Evolutionary conservation across 2,113 vertebrate species (phyloP).

Genomic region (Ciconia stormi): DNA sequence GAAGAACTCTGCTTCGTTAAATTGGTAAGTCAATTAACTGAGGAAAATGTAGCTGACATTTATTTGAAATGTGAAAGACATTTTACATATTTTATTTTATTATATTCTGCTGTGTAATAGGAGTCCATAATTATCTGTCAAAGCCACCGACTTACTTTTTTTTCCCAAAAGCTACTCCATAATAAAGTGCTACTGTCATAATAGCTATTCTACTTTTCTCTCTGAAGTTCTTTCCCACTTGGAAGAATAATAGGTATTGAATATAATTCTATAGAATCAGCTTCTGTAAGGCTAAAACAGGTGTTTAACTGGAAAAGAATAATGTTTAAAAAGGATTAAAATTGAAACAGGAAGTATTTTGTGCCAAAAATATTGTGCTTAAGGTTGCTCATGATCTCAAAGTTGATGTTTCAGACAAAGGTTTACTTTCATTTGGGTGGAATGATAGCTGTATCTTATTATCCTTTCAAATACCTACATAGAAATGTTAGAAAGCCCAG

Average conservation of each 20-base stretch:
- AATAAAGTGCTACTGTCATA: conserved; percentile 12
- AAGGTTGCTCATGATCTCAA: background rate
- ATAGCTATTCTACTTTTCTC: conserved; percentile 1
- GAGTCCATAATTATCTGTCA: conserved; percentile 57
- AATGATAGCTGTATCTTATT: conserved; percentile 66
- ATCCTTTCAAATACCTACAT: conserved; percentile 69
- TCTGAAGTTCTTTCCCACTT: conserved; percentile 42
- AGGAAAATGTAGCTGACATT: background rate
- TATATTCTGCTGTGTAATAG: conserved; percentile 33
- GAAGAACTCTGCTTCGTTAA: background rate
- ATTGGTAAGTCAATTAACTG: background rate
- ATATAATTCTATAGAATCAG: conserved; percentile 29
- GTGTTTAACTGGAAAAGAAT: conserved; percentile 60
- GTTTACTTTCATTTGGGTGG: conserved; percentile 59
- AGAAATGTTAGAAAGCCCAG: conserved; percentile 65
- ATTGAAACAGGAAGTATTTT: conserved; percentile 53
- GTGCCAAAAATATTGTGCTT: conserved; percentile 55
- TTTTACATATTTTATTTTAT: conserved; percentile 42
- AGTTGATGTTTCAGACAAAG: conserved; percentile 66
- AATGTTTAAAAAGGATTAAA: conserved; percentile 67
- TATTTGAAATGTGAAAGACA: conserved; percentile 37
- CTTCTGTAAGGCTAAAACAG: conserved; percentile 55
- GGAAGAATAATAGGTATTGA: conserved; percentile 39
- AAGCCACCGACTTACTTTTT: conserved; percentile 11
- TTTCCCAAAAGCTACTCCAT: conserved; percentile 7